Conservation (phyloP, 2,113 vertebrate genomes). For the Etia nguti region DNA sequence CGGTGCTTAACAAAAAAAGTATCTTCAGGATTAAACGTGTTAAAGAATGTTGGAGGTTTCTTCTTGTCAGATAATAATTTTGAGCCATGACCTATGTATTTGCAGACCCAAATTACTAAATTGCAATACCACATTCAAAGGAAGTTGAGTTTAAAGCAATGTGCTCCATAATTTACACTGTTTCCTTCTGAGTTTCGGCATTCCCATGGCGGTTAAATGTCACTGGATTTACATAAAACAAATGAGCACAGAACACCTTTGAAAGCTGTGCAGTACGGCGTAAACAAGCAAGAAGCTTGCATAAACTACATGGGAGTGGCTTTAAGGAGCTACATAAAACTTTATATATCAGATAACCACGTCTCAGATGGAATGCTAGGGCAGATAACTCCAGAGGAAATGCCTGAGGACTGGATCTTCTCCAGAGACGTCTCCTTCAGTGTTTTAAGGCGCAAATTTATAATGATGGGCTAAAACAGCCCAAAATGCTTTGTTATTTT, state of each 20-base stretch:
- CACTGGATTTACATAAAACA: constrained; percentile 7
- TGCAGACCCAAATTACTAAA: neutral
- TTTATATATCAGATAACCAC: constrained; percentile 59
- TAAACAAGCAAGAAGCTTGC: neutral
- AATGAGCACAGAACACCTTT: neutral
- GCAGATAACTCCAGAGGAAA: constrained; percentile 70
- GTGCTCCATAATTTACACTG: neutral
- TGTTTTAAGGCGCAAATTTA: constrained; percentile 8
- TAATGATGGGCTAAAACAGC: neutral
- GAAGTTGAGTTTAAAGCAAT: neutral
- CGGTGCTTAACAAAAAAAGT: neutral
- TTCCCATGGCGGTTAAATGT: neutral
- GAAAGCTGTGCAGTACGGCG: neutral
- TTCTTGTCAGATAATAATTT: neutral
- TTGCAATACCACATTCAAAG: neutral
- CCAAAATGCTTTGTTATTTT: neutral
- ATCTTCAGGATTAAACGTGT: neutral
- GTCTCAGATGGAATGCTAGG: constrained; percentile 51
- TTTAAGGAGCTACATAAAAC: constrained; percentile 9
- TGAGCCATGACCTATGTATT: neutral
- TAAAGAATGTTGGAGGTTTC: neutral
- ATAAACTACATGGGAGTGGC: neutral
- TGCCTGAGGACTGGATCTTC: constrained; percentile 51
- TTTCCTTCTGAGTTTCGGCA: neutral
- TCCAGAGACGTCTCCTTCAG: constrained; percentile 16